Conservation (phyloP, 1,140 invertebrate genomes). For the Ceratina australensis region DNA sequence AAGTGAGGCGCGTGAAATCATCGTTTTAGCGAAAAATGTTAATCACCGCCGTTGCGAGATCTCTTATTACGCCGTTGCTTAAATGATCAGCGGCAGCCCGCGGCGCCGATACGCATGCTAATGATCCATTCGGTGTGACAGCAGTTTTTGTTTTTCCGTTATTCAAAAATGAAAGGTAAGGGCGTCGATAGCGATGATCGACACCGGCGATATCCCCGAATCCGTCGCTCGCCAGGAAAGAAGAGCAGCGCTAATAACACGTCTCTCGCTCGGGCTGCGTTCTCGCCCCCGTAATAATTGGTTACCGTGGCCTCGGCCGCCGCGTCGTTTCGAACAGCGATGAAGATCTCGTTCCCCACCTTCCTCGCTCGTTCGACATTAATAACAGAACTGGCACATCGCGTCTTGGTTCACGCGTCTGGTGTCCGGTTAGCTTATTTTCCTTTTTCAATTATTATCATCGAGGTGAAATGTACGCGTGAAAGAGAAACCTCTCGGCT, state of each 20-base stretch:
- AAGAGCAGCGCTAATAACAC: slow-evolving; percentile 63
- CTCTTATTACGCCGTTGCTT: slow-evolving; percentile 2
- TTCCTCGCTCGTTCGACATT: slow-evolving; percentile 34
- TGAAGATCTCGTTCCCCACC: slow-evolving; percentile 58
- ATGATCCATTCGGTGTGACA: slow-evolving; percentile 28
- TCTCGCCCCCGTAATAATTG: slow-evolving; percentile 67
- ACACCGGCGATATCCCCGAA: slow-evolving; percentile 53
- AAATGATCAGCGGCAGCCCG: slow-evolving; percentile 7
- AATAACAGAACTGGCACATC: slow-evolving; percentile 44
- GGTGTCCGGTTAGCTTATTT: not conserved
- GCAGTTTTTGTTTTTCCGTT: not conserved
- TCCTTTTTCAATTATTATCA: not conserved
- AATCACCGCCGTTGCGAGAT: not conserved
- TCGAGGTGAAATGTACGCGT: not conserved
- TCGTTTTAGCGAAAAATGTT: slow-evolving; percentile 10
- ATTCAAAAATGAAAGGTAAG: not conserved
- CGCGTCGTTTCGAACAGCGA: slow-evolving; percentile 48
- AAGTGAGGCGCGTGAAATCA: not conserved
- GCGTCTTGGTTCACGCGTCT: slow-evolving; percentile 10
- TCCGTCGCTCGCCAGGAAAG: slow-evolving; percentile 47
- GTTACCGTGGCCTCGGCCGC: slow-evolving; percentile 54
- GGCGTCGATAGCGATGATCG: slow-evolving; percentile 52
- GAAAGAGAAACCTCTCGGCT: not conserved
- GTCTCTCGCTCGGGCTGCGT: slow-evolving; percentile 39
- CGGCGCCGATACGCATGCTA: slow-evolving; percentile 9